Evolutionary conservation across 2,113 vertebrate genomes (phyloP), one percentile per base, ranked within the genome.

Genomic region (Aramus guarauna): DNA sequence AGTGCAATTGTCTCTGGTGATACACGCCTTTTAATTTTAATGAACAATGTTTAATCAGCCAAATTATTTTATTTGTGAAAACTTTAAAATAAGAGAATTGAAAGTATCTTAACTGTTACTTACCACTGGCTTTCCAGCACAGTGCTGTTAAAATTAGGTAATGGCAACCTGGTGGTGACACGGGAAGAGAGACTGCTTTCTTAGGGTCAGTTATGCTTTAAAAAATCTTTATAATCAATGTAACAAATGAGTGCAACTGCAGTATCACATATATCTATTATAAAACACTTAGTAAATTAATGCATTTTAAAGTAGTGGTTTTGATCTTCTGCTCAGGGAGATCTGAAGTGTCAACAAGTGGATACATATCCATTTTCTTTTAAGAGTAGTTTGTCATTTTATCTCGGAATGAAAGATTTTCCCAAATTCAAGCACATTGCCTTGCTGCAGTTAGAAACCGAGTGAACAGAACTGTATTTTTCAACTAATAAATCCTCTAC

Each of bases 401-500:
- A 59, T 55, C 32, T 82, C 68, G 52, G 30, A 94, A 82, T 48
- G 55, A 94, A 95, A n/a, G 50, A 20, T 81, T 91, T 92, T 74
- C 48, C 48, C 24, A 52, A 80, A 85, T 90, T 85, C 52, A 88
- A 80, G 74, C 53, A 50, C 4, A 18, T 90, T 76, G 81, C 43
- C 37, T 75, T 89, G 72, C 59, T 76, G 79, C 79, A 79, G 58
- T 93, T 94, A 90, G 89, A 96, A 94, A 64, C 60, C 1, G 34
- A 96, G 48, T 67, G 81, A 92, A 95, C 69, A 92, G 82, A 88
- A 77, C 59, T 78, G 52, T 53, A 47, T 83, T 96, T 91, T 95
- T 95, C 76, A 94, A 85, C 56, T 94, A 88, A 96, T 94, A 96
- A 96, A 90, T 93, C 74, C 88, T 77, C 78, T 79, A 74, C 91